Evolutionary conservation across 2,888 invertebrate species (phyloP).

Genomic region (Cryptops parisi): DNA sequence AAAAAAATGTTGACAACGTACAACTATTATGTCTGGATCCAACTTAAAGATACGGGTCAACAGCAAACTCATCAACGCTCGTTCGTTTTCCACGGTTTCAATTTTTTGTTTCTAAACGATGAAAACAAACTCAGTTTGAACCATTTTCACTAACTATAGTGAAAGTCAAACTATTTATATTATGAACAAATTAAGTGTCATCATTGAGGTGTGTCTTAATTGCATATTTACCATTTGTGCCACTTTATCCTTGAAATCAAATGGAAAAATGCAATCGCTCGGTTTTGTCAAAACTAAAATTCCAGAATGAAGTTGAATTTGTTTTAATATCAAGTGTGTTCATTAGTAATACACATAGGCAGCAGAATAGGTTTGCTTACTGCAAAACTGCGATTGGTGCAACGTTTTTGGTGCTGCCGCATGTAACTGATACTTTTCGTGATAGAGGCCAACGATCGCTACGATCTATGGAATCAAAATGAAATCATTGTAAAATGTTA

Average conservation of each 20-base stretch:
- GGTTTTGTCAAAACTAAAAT: constrained; percentile 67
- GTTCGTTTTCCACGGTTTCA: constrained; percentile 65
- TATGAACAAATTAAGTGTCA: too few relatives aligned
- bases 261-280: constrained; percentile 61
- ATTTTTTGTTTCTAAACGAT: constrained; percentile 38
- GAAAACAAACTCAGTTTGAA: constrained; percentile 12
- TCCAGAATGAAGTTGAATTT: too few relatives aligned
- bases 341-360: too few relatives aligned
- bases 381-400: constrained; percentile 77
- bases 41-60: constrained; percentile 68
- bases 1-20: too few relatives aligned
- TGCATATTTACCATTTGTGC: constrained; percentile 32
- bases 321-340: too few relatives aligned
- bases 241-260: constrained; percentile 58
- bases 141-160: not conserved
- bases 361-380: too few relatives aligned
- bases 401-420: constrained; percentile 58
- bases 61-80: constrained; percentile 70
- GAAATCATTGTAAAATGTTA: too few relatives aligned
- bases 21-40: constrained; percentile 84
- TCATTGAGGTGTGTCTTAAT: too few relatives aligned
- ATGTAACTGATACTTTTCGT: constrained; percentile 64
- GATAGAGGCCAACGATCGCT: constrained; percentile 64
- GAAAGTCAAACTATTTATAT: not conserved
- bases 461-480: constrained; percentile 41